Evolutionary conservation across 2,888 invertebrate species (phyloP).

Genomic region (Myopa testacea): DNA sequence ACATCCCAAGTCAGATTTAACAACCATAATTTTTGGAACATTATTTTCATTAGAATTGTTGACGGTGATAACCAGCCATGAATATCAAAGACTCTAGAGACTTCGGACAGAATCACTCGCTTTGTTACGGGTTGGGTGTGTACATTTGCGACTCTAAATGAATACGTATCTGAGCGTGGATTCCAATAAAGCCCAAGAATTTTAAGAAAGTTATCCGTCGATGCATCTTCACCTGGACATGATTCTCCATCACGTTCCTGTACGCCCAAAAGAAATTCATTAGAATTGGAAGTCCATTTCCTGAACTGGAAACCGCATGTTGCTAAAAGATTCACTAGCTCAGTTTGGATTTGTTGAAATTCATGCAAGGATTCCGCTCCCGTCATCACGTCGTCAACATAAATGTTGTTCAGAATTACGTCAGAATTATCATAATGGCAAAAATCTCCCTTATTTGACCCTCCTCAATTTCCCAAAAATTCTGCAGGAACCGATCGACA

Average conservation of each 20-base stretch:
- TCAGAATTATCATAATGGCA: background rate
- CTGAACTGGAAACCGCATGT: background rate
- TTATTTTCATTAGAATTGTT: background rate
- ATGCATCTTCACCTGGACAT: background rate
- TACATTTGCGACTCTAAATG: background rate
- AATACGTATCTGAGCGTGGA: background rate
- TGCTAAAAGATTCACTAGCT: background rate
- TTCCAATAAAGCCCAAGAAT: background rate
- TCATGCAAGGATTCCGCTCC: background rate
- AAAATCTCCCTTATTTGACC: background rate
- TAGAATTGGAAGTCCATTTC: conserved; percentile 13
- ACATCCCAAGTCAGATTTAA: background rate
- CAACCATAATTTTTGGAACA: conserved; percentile 5
- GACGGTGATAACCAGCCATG: background rate
- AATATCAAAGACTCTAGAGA: background rate
- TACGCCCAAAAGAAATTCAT: background rate
- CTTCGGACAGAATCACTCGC: background rate
- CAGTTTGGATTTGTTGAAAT: background rate
- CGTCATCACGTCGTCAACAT: background rate
- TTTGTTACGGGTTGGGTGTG: background rate
- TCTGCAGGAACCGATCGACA: background rate
- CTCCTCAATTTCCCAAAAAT: conserved; percentile 19
- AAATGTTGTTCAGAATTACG: too few species aligned
- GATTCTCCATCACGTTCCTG: background rate
- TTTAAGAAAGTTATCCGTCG: background rate